Evolutionary conservation across 1,140 invertebrate genomes (phyloP), one percentile per base, ranked within the genome.

Genomic region (Oryctes rhinoceros): DNA sequence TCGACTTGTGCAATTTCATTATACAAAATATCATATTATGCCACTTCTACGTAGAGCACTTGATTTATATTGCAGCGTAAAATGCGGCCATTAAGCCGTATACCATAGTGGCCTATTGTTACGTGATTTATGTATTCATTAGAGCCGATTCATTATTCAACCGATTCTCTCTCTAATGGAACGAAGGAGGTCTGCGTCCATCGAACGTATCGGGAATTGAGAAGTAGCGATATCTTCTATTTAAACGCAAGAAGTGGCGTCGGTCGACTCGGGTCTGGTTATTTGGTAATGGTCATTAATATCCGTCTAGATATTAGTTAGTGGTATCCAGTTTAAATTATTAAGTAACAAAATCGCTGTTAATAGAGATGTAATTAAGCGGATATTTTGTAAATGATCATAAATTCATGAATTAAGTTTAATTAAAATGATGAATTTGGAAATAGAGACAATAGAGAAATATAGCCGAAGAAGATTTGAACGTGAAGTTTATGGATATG

Each of bases 81-180:
- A 71, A 71, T 71, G 65, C 3, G 35, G 35, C 65, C 65, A 71
- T 71, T 71, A 71, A 71, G 37, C 65, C 24, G 24, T 71, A 13
- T 15, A 71, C 65, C 24, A 71, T 24, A 71, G 65, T 35, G 24
- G 65, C 4, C 65, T 71, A 71, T 71, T 71, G 65, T 71, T 71
- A 24, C 37, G 11, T 71, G 65, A 71, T 71, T 71, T 71, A 71
- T 71, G 11, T 24, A 71, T 71, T 71, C 65, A 71, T 71, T 71
- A 71, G 65, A 71, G 65, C 35, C 65, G 53, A 59, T 59, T 59
- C 53, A 59, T 59, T 59, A 59, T 59, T 59, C 53, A 59, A 59
- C 15, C 15, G 65, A 71, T 71, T 71, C 65, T 35, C 37, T 71
- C 53, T n/a, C 24, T 71, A 59, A 59, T 59, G 20, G 35, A 71